A percentile compares a stretch with the other conserved stretches of the same genome.
Evolutionary conservation across 2,888 invertebrate genomes (phyloP).

Genomic region (Chalcosyrphus nemorum): DNA sequence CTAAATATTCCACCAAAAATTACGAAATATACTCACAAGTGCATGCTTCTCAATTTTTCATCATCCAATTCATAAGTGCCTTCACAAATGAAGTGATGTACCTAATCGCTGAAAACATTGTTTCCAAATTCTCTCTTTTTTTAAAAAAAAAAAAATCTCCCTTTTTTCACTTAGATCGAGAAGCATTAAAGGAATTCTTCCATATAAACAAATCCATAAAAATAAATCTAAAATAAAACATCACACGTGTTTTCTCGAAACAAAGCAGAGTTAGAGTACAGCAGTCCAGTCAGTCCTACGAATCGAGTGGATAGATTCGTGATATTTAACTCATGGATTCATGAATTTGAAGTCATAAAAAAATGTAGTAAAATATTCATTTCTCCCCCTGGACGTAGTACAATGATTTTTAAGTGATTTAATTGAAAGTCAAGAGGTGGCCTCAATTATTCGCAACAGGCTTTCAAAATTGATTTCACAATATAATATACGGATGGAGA

Average conservation of each 20-base stretch:
- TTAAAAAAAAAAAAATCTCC: not conserved
- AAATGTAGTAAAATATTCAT: not conserved
- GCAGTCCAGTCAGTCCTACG: not conserved
- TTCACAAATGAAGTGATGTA: not conserved
- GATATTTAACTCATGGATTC: constrained; percentile 2
- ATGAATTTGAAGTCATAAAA: not conserved
- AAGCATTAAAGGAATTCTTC: not conserved
- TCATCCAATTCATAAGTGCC: not conserved
- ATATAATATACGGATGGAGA: constrained; percentile 6
- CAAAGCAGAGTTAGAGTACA: not conserved
- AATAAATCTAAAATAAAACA: not conserved
- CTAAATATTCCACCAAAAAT: too few species aligned
- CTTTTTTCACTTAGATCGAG: not conserved
- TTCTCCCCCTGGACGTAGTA: not conserved
- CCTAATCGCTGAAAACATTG: not conserved
- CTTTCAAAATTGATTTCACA: constrained; percentile 35
- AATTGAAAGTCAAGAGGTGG: constrained; percentile 66
- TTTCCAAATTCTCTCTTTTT: not conserved
- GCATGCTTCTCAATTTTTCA: too few species aligned
- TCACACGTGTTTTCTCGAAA: not conserved
- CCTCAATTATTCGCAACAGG: constrained; percentile 40
- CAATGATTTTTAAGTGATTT: constrained; percentile 49
- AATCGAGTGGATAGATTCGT: not conserved
- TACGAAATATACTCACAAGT: too few species aligned
- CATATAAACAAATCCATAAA: not conserved